Evolutionary conservation across 2,113 vertebrate genomes (phyloP), one percentile per base, ranked within the genome.

Genomic region (Oreochromis aureus): DNA sequence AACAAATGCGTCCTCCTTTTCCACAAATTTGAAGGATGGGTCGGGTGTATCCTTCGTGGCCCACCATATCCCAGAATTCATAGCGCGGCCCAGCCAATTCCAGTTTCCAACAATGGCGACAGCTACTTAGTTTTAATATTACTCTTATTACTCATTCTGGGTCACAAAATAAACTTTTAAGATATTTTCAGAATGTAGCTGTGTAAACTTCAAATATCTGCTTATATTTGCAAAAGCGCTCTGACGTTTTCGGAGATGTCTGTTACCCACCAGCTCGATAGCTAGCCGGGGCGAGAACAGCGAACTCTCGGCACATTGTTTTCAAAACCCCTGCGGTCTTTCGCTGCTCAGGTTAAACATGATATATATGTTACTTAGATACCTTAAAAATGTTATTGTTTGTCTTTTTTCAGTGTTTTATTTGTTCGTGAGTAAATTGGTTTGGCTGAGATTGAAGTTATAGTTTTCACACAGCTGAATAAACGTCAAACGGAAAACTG

Each of bases 171-270:
- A 10, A 61, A 61, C 3, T 32, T 32, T 61, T 61, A 61, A 61
- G 58, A 61, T 18, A 61, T 61, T 1, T 61, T 32, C 32, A 30
- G 8, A 61, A 18, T 61, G 58, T 61, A 61, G 8, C 15, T 61
- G 27, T 32, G 58, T 61, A 4, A 61, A 32, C 58, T 59, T 59
- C 58, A 2, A 59, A 0, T 59, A 59, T 61, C 30, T 61, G 58
- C 30, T 61, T 15, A 61, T 19, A 61, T 61, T 0, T 61, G 15
- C 3, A 61, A 61, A 32, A 61, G 3, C 32, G 56, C 56, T 3
- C 0, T 0, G 7, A 59, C 0, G 7, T 59, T 59, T 59, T 59
- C 15, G 1, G 27, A 16, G 13, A 59, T 15, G 2, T 59, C 27
- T 30, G 56, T 30, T 58, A 58, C 13, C 24, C 24, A 30, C 4